phyloP scores from a whole-genome alignment of 1,140 invertebrate genomes.

The Drosophila nigromelanica region DNA sequence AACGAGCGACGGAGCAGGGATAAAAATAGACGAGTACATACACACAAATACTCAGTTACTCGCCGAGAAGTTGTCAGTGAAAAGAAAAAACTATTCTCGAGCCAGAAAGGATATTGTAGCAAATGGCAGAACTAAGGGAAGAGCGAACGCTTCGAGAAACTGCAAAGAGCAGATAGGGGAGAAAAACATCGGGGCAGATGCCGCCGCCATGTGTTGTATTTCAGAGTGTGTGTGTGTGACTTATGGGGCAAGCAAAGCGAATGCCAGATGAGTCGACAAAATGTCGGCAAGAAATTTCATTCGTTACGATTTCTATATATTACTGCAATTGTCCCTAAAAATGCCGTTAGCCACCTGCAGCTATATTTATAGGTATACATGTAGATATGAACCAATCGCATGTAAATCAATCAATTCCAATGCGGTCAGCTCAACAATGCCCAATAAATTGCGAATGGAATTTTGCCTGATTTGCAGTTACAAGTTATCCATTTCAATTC shows the following conservation, averaged over 20 bases:
- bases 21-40: slow-evolving; percentile 66
- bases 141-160: slow-evolving; percentile 22
- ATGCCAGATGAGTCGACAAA: slow-evolving; percentile 70
- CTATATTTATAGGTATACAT: not conserved
- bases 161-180: not conserved
- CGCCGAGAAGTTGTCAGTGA: slow-evolving; percentile 16
- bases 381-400: slow-evolving; percentile 16
- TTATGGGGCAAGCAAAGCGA: slow-evolving; percentile 54
- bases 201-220: slow-evolving; percentile 74
- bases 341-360: slow-evolving; percentile 10
- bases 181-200: slow-evolving; percentile 44
- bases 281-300: slow-evolving; percentile 31
- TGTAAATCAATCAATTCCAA: slow-evolving; percentile 47
- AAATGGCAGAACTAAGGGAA: slow-evolving; percentile 48
- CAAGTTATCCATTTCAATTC: slow-evolving; percentile 17
- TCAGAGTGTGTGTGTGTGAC: slow-evolving; percentile 67
- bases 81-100: slow-evolving; percentile 7
- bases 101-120: slow-evolving; percentile 72
- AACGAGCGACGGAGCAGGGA: slow-evolving; percentile 52
- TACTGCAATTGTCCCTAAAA: not conserved
- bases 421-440: slow-evolving; percentile 32
- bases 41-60: slow-evolving; percentile 27
- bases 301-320: slow-evolving; percentile 6
- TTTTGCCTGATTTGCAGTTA: slow-evolving; percentile 5
- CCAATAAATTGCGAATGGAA: slow-evolving; percentile 23